These are phyloP conservation scores for Hemithea aestivaria DNA, from an alignment of 2,888 invertebrate genomes.

Conservation along the genomic window DNA sequence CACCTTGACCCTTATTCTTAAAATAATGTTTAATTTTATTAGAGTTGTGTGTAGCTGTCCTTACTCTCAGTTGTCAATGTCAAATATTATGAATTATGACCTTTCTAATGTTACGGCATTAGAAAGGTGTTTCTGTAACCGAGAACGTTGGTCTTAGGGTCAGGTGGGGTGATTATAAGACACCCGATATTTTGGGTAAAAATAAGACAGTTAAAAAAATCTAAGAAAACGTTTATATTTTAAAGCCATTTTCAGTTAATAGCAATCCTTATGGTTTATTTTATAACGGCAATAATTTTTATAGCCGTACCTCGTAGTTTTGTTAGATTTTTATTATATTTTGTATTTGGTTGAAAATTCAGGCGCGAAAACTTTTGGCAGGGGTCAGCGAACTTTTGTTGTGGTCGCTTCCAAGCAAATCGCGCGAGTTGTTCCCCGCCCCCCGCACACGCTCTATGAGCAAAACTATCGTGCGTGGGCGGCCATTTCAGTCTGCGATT, in stretches of 20 bases:
- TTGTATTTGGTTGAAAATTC: neutral
- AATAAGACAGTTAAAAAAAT: neutral
- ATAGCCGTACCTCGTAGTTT: neutral
- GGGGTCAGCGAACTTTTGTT: neutral
- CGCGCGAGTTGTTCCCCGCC: no score
- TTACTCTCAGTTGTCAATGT: no score
- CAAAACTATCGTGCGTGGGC: neutral
- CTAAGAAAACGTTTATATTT: neutral
- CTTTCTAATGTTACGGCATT: no score
- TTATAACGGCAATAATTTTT: neutral
- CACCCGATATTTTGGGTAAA: conserved; percentile 2
- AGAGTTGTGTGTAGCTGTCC: no score
- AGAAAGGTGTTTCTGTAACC: no score
- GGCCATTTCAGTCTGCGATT: neutral
- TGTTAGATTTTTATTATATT: neutral
- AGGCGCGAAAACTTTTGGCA: conserved; percentile 1
- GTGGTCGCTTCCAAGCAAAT: neutral
- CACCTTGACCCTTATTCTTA: no score
- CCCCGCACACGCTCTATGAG: no score
- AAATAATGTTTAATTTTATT: no score
- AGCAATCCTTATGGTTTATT: neutral
- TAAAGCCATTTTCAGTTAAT: neutral
- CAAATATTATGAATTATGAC: no score
- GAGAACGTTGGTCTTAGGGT: no score
- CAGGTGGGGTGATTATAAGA: conserved; percentile 1